Evolutionary conservation across 2,888 invertebrate species (phyloP).

Genomic region (Diogma glabrata): DNA sequence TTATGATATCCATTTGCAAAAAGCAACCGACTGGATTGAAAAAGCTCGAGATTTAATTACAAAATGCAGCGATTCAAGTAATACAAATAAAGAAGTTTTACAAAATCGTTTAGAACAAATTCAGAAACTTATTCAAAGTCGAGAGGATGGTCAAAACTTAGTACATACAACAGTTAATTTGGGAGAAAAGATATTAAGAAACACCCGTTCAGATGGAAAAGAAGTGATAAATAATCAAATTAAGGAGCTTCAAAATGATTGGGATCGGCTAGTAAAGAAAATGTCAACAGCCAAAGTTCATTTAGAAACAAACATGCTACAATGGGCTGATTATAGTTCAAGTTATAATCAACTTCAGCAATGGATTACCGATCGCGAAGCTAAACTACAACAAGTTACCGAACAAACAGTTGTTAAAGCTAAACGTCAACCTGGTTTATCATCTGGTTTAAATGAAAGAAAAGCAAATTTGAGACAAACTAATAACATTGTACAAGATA

Average conservation of each 20-base stretch:
- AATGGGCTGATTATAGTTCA: constrained; percentile 94
- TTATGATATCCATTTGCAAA: constrained; percentile 62
- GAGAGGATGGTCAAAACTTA: constrained; percentile 78
- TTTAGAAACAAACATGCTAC: constrained; percentile 76
- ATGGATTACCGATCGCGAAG: constrained; percentile 90
- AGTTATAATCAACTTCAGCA: constrained; percentile 85
- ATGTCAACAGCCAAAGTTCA: constrained; percentile 86
- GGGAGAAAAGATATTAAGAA: constrained; percentile 79
- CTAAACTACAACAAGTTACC: constrained; percentile 79
- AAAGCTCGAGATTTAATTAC: constrained; percentile 73
- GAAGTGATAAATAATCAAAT: constrained; percentile 78
- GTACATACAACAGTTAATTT: constrained; percentile 79
- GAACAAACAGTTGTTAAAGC: constrained; percentile 73
- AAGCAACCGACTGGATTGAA: constrained; percentile 76
- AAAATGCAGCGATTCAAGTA: constrained; percentile 66
- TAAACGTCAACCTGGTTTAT: constrained; percentile 65
- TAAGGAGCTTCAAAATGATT: constrained; percentile 81
- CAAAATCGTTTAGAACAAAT: constrained; percentile 68
- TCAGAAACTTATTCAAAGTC: constrained; percentile 64
- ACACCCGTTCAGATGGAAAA: constrained; percentile 78
- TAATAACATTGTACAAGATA: constrained; percentile 91
- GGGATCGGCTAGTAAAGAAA: constrained; percentile 84
- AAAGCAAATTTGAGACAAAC: constrained; percentile 83
- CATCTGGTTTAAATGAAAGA: constrained; percentile 68
- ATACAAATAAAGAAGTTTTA: constrained; percentile 70